Evolutionary conservation across 1,140 invertebrate species (phyloP).

Genomic region (Zophobas morio): DNA sequence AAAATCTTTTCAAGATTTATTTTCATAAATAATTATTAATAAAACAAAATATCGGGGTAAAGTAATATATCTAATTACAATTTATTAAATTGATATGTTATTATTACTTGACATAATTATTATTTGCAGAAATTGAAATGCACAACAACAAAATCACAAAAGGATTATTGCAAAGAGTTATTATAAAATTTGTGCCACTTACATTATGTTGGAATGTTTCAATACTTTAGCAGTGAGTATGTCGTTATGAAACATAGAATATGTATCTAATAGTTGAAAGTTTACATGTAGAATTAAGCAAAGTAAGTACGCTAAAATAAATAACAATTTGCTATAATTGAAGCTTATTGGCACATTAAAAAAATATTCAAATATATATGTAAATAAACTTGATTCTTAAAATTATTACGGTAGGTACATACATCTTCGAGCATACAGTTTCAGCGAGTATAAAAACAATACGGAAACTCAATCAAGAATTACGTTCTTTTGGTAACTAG

Average conservation of each 20-base stretch:
- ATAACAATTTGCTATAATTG: constrained; percentile 37
- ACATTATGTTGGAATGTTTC: constrained; percentile 50
- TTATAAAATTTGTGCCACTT: constrained; percentile 50
- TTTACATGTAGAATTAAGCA: constrained; percentile 40
- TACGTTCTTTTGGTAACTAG: constrained; percentile 44
- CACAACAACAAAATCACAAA: constrained; percentile 52
- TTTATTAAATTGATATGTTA: constrained; percentile 49
- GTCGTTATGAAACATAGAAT: constrained; percentile 33
- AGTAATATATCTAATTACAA: constrained; percentile 39
- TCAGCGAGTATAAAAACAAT: constrained; percentile 32
- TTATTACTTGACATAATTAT: constrained; percentile 51
- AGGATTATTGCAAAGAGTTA: constrained; percentile 48
- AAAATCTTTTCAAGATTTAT: constrained; percentile 36
- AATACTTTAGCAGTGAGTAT: constrained; percentile 27
- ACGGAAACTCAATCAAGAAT: constrained; percentile 19
- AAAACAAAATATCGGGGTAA: constrained; percentile 42
- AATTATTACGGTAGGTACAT: constrained; percentile 25
- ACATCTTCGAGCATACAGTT: constrained; percentile 27
- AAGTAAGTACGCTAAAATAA: constrained; percentile 33
- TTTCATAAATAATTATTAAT: constrained; percentile 32
- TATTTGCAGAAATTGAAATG: constrained; percentile 50
- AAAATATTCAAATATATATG: constrained; percentile 12
- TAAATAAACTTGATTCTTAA: constrained; percentile 14
- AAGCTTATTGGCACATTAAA: constrained; percentile 49
- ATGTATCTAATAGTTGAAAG: constrained; percentile 13